Evolutionary conservation across 2,888 invertebrate species (phyloP), one percentile per base, ranked within the genome.

Genomic region (Lithophane semibrunnea): DNA sequence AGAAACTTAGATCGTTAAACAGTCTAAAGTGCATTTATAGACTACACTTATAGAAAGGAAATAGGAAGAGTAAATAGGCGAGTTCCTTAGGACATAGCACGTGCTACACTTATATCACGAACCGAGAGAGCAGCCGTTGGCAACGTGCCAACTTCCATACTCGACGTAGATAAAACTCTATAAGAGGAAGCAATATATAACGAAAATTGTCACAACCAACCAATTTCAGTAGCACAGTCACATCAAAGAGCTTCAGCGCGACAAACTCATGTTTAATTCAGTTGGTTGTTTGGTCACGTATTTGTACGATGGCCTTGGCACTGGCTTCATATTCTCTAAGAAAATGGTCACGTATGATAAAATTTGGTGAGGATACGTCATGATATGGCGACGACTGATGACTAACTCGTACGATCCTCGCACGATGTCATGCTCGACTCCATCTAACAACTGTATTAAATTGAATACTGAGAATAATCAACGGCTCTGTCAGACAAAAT

Each of bases 141-240:
- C 89, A 77, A 73, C 56, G 74, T 87, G 94, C 95, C 96, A 96
- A 93, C 92, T 90, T 92, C 93, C 92, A 90, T 93, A 92, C 90
- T 86, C 87, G 90, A 88, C 85, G 81, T 77, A 88, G 89, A 86
- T 78, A 71, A 68, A 80, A 72, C 78, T 69, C 79, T 80, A 78
- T 80, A 84, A 73, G 77, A 77, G 81, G 88, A 88, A 85, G 91
- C 91, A 90, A 92, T 89, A 91, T 89, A 90, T 88, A 89, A 89
- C 87, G 86, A 90, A 86, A 87, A 89, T 85, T 86, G 84, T 87
- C 80, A 84, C 75, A 91, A 83, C 86, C 91, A 77, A 81, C 91
- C 89, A 88, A 90, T 87, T 93, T 90, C 81, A 88, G 89, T 88
- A 89, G 89, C 86, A 87, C 87, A 88, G 80, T 77, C 86, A 88